Percentiles rank a stretch among this genome's conserved stretches.
These are phyloP conservation scores for Liopterus haemorrhoidalis DNA, from an alignment of 2,888 invertebrate species.

Conservation along the genomic window DNA sequence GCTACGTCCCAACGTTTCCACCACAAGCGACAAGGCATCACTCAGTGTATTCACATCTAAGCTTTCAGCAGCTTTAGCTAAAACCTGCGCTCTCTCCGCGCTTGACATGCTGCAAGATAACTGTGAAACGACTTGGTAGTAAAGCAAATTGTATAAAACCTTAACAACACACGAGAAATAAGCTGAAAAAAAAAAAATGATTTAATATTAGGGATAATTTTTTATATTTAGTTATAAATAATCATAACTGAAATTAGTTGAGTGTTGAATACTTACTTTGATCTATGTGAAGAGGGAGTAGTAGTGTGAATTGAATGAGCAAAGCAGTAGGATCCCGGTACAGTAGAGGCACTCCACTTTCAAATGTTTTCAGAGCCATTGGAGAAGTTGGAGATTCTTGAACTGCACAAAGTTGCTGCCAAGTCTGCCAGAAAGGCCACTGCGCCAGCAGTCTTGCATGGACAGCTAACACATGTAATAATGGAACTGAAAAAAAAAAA, in stretches of 20 bases:
- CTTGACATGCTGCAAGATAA: constrained; percentile 64
- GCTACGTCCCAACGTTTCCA: constrained; percentile 50
- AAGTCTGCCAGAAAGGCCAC: constrained; percentile 56
- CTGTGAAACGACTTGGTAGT: constrained; percentile 82
- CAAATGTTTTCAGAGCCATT: constrained; percentile 44
- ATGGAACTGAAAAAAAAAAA: constrained; percentile 60
- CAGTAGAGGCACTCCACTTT: constrained; percentile 72
- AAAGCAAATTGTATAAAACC: constrained; percentile 80
- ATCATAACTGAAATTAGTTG: background rate
- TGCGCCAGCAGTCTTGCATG: constrained; percentile 69
- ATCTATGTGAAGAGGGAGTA: constrained; percentile 79
- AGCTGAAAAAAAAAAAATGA: constrained; percentile 52
- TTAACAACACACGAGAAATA: constrained; percentile 85
- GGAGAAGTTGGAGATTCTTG: constrained; percentile 39
- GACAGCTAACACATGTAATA: constrained; percentile 80
- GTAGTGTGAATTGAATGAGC: constrained; percentile 77
- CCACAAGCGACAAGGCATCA: constrained; percentile 45
- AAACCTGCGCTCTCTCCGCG: constrained; percentile 53
- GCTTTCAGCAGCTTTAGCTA: constrained; percentile 33
- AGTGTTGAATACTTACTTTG: constrained; percentile 58
- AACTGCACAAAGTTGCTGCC: constrained; percentile 52
- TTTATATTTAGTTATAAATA: too few relatives aligned
- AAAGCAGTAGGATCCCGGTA: constrained; percentile 81
- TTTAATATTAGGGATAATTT: too few relatives aligned
- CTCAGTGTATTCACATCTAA: constrained; percentile 41